Conservation (phyloP, 2,113 vertebrate species). For the Scytalopus superciliaris region DNA sequence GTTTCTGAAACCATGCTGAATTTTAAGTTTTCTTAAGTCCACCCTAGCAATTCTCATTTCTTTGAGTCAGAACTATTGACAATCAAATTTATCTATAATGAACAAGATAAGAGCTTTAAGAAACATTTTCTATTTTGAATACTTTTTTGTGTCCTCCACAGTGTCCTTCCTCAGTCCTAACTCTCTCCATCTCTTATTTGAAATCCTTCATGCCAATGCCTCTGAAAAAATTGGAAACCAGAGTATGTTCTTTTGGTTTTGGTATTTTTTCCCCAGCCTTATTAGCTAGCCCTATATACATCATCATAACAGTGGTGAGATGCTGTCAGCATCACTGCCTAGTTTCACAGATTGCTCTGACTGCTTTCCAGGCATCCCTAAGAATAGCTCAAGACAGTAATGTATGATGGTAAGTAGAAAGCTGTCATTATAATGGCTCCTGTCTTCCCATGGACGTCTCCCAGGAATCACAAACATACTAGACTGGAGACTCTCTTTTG, state of each 20-base stretch:
- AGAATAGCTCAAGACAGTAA: slow-evolving; percentile 51
- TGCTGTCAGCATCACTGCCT: slow-evolving; percentile 44
- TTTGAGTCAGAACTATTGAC: slow-evolving; percentile 15
- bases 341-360: slow-evolving; percentile 41
- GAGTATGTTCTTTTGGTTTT: not conserved
- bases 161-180: not conserved
- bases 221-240: not conserved
- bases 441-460: not conserved
- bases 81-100: slow-evolving; percentile 38
- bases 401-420: not conserved
- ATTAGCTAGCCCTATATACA: slow-evolving; percentile 16
- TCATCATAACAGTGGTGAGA: slow-evolving; percentile 41
- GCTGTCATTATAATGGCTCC: not conserved
- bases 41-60: not conserved
- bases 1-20: not conserved
- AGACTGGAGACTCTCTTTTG: not conserved
- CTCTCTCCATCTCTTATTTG: not conserved
- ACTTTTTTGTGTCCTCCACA: not conserved
- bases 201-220: not conserved
- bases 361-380: slow-evolving; percentile 51
- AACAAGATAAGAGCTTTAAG: not conserved
- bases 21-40: slow-evolving; percentile 2
- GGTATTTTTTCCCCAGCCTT: not conserved
- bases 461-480: not conserved
- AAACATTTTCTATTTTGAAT: not conserved